A percentile compares a stretch with the other conserved stretches of the same genome.
Conservation (phyloP, 2,113 vertebrate species). For the Odocoileus hemionus region DNA sequence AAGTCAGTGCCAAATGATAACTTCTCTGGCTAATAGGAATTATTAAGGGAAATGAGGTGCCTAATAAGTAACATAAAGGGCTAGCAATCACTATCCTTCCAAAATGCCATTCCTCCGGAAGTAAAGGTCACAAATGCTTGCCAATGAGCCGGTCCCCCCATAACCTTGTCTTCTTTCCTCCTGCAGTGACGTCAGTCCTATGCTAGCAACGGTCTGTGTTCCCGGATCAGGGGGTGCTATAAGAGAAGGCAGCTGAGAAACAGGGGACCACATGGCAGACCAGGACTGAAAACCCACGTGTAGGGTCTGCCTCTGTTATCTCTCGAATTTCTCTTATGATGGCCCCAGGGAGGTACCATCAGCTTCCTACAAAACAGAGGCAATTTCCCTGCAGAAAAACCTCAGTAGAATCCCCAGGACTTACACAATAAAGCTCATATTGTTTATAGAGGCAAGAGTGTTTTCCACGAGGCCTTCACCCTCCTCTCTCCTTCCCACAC, state of each 20-base stretch:
- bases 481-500: not conserved
- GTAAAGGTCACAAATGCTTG: not conserved
- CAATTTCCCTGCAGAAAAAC: not conserved
- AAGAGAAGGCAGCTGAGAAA: not conserved
- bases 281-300: not conserved
- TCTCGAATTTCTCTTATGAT: not conserved
- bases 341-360: not conserved
- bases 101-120: not conserved
- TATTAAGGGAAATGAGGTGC: not conserved
- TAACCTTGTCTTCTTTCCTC: not conserved
- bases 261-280: fast-evolving
- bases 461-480: not conserved
- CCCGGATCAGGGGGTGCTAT: not conserved
- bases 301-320: not conserved
- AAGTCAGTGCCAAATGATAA: slow-evolving; percentile 22
- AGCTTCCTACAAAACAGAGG: not conserved
- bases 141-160: not conserved
- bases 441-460: not conserved
- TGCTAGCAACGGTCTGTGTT: too few species aligned
- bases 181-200: not conserved
- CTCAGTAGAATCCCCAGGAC: not conserved
- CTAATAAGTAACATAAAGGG: not conserved
- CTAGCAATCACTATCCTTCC: not conserved
- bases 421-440: not conserved
- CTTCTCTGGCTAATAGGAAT: not conserved